A percentile compares a stretch with the other conserved stretches of the same genome.
phyloP scores from a whole-genome alignment of 2,888 invertebrate genomes.

The Leptinotarsa juncta region DNA sequence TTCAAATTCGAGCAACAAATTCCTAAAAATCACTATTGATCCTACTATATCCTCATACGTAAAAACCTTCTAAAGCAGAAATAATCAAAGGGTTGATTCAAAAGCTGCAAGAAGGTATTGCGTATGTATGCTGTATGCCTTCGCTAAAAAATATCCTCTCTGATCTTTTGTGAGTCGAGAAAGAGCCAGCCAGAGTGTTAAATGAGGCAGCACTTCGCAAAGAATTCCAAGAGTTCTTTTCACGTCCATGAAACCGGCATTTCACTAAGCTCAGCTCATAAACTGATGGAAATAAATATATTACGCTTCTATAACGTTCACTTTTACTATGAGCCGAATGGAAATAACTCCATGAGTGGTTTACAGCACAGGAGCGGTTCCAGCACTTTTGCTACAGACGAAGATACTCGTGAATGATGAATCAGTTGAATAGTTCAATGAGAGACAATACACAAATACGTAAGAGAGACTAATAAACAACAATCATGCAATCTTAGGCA shows the following conservation, averaged over 20 bases:
- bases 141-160: constrained; percentile 7
- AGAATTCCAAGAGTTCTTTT: constrained; percentile 18
- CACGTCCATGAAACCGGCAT: constrained; percentile 8
- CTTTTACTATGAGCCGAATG: constrained; percentile 11
- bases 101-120: neutral
- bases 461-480: too few species aligned
- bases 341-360: constrained; percentile 9
- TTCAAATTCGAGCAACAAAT: too few species aligned
- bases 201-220: constrained; percentile 17
- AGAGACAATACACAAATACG: too few species aligned
- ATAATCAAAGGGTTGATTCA: neutral
- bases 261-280: constrained; percentile 15
- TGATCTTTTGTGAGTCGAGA: constrained; percentile 15
- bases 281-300: constrained; percentile 20
- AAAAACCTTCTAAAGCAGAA: neutral
- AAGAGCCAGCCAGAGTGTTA: constrained; percentile 10
- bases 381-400: neutral
- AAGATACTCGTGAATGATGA: too few species aligned
- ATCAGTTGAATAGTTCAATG: too few species aligned
- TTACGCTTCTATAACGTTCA: constrained; percentile 1
- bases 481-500: too few species aligned
- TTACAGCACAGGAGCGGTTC: neutral
- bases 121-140: constrained; percentile 8
- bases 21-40: neutral
- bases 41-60: neutral